Percentiles rank a stretch among this genome's conserved stretches.
Conservation (phyloP, 2,113 vertebrate genomes). For the Alouatta palliata region DNA sequence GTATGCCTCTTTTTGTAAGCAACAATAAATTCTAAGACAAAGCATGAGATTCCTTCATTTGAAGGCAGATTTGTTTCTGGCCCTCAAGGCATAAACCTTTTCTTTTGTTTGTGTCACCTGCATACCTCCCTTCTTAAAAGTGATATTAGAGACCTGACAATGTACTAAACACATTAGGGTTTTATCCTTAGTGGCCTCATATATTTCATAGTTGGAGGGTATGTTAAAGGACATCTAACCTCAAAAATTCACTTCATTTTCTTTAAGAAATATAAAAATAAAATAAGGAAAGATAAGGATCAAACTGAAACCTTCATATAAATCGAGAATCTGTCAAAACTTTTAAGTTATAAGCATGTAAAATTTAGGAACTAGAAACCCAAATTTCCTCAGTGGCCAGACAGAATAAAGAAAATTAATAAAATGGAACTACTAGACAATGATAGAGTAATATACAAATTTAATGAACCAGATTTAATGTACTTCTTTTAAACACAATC, state of each 20-base stretch:
- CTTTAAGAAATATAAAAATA: constrained; percentile 5
- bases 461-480: background rate
- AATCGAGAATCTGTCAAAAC: background rate
- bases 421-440: background rate
- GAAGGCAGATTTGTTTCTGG: background rate
- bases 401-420: background rate
- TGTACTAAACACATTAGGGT: background rate
- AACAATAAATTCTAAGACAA: background rate
- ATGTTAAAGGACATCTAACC: background rate
- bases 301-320: background rate
- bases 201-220: background rate
- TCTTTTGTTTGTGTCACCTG: background rate
- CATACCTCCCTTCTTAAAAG: background rate
- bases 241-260: background rate
- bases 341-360: background rate
- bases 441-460: background rate
- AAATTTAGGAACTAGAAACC: background rate
- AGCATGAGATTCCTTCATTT: background rate
- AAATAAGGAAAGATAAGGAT: background rate
- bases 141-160: background rate
- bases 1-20: background rate
- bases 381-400: background rate
- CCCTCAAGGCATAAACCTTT: background rate
- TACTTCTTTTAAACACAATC: background rate
- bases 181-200: background rate